Evolutionary conservation across 2,797 vertebrate species (phyloP), one percentile per base, ranked within the genome.

Genomic region (Hipposideros larvatus): DNA sequence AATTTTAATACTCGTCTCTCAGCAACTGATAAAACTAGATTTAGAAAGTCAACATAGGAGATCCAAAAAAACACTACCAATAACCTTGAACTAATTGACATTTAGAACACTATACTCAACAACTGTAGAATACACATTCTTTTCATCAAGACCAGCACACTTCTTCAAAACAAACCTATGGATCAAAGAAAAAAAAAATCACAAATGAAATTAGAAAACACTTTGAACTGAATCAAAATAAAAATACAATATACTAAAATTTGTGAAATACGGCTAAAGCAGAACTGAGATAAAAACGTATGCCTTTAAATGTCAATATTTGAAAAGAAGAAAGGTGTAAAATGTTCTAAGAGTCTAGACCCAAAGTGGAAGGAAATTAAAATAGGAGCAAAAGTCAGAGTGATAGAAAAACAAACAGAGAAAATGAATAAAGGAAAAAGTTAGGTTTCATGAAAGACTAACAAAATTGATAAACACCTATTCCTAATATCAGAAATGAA

Each of bases 401-500:
- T 5, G 34, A 65, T 28, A 43, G 75, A 31, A 65, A 94, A 93
- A 41, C 24, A 92, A 55, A 79, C 21, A 34, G 2, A 37, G 26
- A 75, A 87, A 91, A 78, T n/a, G 34, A 82, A 68, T 55, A 88
- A 68, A 53, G 53, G 37, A 18, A 78, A 82, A 73, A 59, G 55
- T 28, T 53, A 11, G 24, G 26, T 41, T 15, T 34, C 79, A 79
- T 61, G n/a, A 11, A 79, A 73, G 31, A 57, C n/a, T 70, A 78
- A 63, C 37, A 92, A 95, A 96, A 86, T 2, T 92, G 43, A 75
- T 68, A 68, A 94, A 89, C 13, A 75, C 21, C 26, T 86, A 90
- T 57, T 59, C 87, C 37, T 26, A 87, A 43, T 61, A 87, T 59
- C 63, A 51, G 5, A 90, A 94, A 77, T 61, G 15, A 73, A 89